Percentiles rank a stretch among this genome's conserved stretches.
phyloP scores from a whole-genome alignment of 2,888 invertebrate species.

The Callinectes sapidus region DNA sequence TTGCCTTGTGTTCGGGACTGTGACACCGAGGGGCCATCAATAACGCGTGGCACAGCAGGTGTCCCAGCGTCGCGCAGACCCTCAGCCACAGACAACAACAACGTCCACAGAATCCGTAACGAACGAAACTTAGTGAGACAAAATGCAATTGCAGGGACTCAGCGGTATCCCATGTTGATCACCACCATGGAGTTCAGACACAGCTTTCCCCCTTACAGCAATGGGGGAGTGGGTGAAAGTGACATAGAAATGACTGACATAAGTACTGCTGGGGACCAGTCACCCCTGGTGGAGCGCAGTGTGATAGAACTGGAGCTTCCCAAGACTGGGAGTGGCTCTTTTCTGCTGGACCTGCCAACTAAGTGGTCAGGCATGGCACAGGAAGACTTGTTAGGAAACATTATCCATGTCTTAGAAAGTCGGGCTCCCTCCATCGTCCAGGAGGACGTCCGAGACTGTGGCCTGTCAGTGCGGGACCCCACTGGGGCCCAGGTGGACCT shows the following conservation, averaged over 20 bases:
- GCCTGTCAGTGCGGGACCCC: conserved; percentile 67
- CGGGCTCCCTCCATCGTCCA: conserved; percentile 67
- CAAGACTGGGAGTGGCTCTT: conserved; percentile 71
- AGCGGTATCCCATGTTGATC: conserved; percentile 61
- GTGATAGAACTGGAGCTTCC: conserved; percentile 63
- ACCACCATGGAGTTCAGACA: conserved; percentile 62
- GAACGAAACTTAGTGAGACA: conserved; percentile 70
- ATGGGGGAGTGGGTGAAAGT: conserved; percentile 65
- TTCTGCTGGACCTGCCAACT: conserved; percentile 67
- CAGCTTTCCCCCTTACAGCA: conserved; percentile 70
- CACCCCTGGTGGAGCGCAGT: conserved; percentile 58
- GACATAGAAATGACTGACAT: conserved; percentile 64
- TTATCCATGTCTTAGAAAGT: conserved; percentile 65
- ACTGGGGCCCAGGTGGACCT: conserved; percentile 70
- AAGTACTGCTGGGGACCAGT: conserved; percentile 57
- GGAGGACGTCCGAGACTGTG: conserved; percentile 66
- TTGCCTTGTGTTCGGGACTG: conserved; percentile 59
- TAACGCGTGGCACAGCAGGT: conserved; percentile 69
- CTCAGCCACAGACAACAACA: conserved; percentile 55
- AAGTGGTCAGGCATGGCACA: conserved; percentile 71
- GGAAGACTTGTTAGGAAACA: conserved; percentile 62
- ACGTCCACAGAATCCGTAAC: conserved; percentile 62
- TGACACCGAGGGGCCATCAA: conserved; percentile 70
- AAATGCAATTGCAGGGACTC: conserved; percentile 57
- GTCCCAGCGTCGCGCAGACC: conserved; percentile 48